Conservation (phyloP, 2,113 vertebrate genomes). For the Pachypanchax playfairii region DNA sequence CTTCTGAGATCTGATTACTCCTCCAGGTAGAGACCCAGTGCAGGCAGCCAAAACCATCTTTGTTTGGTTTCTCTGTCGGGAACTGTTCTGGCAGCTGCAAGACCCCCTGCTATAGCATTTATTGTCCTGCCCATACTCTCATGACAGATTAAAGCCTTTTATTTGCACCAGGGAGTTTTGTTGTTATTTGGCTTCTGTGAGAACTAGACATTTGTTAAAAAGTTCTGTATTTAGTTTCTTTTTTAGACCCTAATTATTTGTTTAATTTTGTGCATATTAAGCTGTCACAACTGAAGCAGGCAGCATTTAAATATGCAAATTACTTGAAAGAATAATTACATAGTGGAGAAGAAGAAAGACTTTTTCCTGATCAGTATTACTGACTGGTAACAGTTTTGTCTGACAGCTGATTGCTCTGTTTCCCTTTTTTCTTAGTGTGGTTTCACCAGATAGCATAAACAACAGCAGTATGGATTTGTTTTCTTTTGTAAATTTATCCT, state of each 20-base stretch:
- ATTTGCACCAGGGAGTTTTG: constrained; percentile 37
- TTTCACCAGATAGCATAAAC: constrained; percentile 39
- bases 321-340: constrained; percentile 29
- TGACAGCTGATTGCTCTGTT: constrained; percentile 22
- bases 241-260: constrained; percentile 41
- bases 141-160: constrained; percentile 61
- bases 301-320: constrained; percentile 31
- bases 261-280: constrained; percentile 5
- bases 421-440: constrained; percentile 11
- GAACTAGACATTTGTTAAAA: constrained; percentile 38
- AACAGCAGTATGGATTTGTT: constrained; percentile 33
- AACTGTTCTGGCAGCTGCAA: constrained; percentile 60
- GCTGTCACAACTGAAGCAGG: constrained; percentile 4
- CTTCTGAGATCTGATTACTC: constrained; percentile 71
- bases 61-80: constrained; percentile 64
- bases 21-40: constrained; percentile 49
- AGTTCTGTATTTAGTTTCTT: constrained; percentile 18
- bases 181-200: constrained; percentile 45
- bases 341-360: constrained; percentile 22
- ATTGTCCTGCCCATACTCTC: constrained; percentile 57
- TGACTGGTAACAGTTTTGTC: constrained; percentile 31
- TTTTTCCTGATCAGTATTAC: constrained; percentile 35
- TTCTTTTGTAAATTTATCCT: constrained; percentile 32
- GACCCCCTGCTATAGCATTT: constrained; percentile 46
- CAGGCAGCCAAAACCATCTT: constrained; percentile 66